Conservation (phyloP, 2,797 vertebrate genomes). For the Champsocephalus esox region DNA sequence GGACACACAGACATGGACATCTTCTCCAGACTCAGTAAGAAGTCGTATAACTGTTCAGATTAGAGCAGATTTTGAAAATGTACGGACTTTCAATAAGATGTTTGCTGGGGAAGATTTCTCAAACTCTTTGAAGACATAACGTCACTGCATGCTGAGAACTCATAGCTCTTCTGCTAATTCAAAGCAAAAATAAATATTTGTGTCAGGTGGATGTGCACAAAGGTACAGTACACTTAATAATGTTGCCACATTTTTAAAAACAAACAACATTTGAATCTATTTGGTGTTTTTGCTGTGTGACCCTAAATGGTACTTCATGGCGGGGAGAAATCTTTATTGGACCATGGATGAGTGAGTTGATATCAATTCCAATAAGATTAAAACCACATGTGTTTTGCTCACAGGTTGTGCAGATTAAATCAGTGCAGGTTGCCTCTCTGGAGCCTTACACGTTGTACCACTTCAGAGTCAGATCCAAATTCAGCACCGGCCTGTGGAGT, state of each 20-base stretch:
- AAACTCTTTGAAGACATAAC: constrained; percentile 8
- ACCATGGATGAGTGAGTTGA: neutral
- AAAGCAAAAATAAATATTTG: constrained; percentile 51
- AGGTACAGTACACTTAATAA: constrained; percentile 26
- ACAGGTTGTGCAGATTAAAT: constrained; percentile 38
- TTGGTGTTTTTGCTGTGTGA: neutral
- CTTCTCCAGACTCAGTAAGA: constrained; percentile 59
- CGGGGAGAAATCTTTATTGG: neutral
- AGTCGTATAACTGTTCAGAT: neutral
- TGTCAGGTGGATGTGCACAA: constrained; percentile 10
- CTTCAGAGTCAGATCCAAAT: constrained; percentile 88
- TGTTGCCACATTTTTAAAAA: constrained; percentile 3
- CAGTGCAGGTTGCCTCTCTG: constrained; percentile 75
- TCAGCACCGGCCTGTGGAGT: constrained; percentile 89
- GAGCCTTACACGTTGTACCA: constrained; percentile 86
- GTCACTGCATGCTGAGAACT: constrained; percentile 6
- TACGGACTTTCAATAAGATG: constrained; percentile 8
- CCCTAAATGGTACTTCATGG: neutral
- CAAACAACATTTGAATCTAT: constrained; percentile 15
- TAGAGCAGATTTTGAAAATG: neutral
- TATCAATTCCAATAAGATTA: neutral
- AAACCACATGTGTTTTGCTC: neutral
- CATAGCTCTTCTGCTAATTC: constrained; percentile 39
- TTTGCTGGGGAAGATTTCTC: neutral
- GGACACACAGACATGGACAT: constrained; percentile 47